phyloP scores from a whole-genome alignment of 2,888 invertebrate genomes.

The Nemotelus pantherinus region DNA sequence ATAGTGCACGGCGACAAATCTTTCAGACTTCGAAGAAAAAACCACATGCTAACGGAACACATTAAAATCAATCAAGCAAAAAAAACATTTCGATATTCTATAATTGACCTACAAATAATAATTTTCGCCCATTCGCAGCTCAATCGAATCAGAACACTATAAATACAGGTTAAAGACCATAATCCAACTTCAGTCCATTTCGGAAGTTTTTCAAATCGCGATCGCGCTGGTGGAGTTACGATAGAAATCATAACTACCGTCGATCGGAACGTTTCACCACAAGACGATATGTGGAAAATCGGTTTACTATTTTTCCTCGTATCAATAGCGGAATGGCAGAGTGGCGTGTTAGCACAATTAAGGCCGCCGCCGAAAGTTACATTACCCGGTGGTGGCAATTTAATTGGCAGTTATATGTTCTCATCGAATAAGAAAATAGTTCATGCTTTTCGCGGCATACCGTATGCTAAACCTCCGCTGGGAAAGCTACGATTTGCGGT shows the following conservation, averaged over 20 bases:
- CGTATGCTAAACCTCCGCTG: conserved; percentile 35
- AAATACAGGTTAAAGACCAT: conserved; percentile 6
- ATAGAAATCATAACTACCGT: no score
- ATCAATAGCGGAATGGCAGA: not conserved
- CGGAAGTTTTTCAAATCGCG: not conserved
- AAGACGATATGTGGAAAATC: conserved; percentile 1
- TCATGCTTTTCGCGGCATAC: conserved; percentile 36
- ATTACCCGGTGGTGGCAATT: conserved; percentile 12
- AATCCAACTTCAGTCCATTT: conserved; percentile 15
- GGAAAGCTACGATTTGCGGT: conserved; percentile 39
- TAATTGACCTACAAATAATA: not conserved
- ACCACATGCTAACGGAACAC: not conserved
- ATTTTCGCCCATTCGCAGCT: not conserved
- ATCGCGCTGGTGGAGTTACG: no score
- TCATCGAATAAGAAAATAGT: conserved; percentile 14
- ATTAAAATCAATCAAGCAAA: conserved; percentile 5
- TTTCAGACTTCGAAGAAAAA: not conserved
- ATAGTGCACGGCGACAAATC: no score
- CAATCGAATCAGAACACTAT: conserved; percentile 7
- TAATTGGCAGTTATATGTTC: conserved; percentile 23
- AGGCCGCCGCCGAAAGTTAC: conserved; percentile 26
- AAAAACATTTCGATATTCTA: not conserved
- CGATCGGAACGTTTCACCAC: no score
- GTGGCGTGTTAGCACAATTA: not conserved
- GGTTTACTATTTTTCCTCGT: not conserved